Evolutionary conservation across 2,888 invertebrate genomes (phyloP), one percentile per base, ranked within the genome.

Genomic region (Lysandra bellargus): DNA sequence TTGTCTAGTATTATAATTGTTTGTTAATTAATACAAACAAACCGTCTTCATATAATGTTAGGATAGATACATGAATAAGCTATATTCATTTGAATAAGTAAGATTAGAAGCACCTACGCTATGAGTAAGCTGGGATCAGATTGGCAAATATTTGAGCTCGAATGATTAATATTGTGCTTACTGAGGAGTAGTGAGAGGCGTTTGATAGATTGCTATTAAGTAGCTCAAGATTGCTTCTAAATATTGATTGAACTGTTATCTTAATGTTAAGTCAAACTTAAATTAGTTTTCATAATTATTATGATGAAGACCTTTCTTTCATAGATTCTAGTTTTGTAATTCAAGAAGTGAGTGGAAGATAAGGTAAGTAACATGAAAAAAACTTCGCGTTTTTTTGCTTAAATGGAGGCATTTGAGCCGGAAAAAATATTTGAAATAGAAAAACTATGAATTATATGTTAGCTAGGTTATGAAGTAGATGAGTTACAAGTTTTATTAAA

Each of bases 101-200:
- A 61, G 64, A 64, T 30, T 9, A 30, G 64, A 30, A 23, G 23
- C 23, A n/a, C n/a, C 64, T 64, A 60, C 60, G n/a, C 61, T 9
- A 1, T 6, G 30, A 12, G 33, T 69, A 30, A 69, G 69, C 69
- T 9, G 69, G 14, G 69, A 69, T 30, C 64, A 12, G 64, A 64
- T 17, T 17, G 69, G 33, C 33, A 69, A 69, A 69, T 69, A 33
- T 75, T 49, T 44, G 74, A 49, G 23, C 49, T 12, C 44, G 12
- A 14, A 49, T 49, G 75, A 75, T 75, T 75, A 75, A 75, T 75
- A 49, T 75, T 75, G 23, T 44, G 75, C 12, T 49, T 49, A 53
- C 49, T 75, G 49, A 30, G 75, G 49, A 30, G 12, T n/a, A 49
- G 74, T 75, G 37, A 37, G 17, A 12, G 30, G 49, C 2, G 75